Percentiles rank a stretch among this genome's conserved stretches.
phyloP scores from a whole-genome alignment of 2,797 vertebrate species.

The Danio albolineatus region DNA sequence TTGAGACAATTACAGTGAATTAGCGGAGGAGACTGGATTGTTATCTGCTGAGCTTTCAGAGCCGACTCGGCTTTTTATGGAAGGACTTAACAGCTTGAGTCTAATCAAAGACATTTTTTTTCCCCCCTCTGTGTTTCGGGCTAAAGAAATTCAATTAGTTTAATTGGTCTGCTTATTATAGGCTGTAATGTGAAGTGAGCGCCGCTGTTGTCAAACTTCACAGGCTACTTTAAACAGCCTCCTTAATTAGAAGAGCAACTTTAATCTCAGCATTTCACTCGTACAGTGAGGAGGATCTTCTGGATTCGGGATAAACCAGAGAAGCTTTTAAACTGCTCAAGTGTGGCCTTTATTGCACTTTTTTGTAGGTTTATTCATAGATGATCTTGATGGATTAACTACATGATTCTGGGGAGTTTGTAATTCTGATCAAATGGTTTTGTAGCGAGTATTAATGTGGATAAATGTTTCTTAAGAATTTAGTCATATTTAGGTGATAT shows the following conservation, averaged over 20 bases:
- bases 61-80: constrained; percentile 65
- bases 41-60: constrained; percentile 66
- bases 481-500: too few relatives aligned
- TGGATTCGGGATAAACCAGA: constrained; percentile 66
- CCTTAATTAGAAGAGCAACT: constrained; percentile 75
- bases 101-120: constrained; percentile 73
- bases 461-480: too few relatives aligned
- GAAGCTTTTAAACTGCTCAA: constrained; percentile 57
- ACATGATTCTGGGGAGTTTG: neutral
- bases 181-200: constrained; percentile 72
- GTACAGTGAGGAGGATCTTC: constrained; percentile 67
- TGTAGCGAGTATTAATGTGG: too few relatives aligned
- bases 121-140: constrained; percentile 66
- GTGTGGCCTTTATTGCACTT: constrained; percentile 43
- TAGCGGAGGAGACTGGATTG: constrained; percentile 63
- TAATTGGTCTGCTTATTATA: constrained; percentile 79
- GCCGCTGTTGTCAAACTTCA: constrained; percentile 76
- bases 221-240: constrained; percentile 72
- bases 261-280: constrained; percentile 73
- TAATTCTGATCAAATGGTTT: too few relatives aligned
- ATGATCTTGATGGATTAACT: neutral
- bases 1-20: constrained; percentile 48
- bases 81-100: constrained; percentile 75
- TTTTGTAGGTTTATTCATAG: constrained; percentile 4
- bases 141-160: constrained; percentile 80